These are phyloP conservation scores for Tanypteryx hageni DNA, from an alignment of 2,888 invertebrate genomes.

Conservation along the genomic window DNA sequence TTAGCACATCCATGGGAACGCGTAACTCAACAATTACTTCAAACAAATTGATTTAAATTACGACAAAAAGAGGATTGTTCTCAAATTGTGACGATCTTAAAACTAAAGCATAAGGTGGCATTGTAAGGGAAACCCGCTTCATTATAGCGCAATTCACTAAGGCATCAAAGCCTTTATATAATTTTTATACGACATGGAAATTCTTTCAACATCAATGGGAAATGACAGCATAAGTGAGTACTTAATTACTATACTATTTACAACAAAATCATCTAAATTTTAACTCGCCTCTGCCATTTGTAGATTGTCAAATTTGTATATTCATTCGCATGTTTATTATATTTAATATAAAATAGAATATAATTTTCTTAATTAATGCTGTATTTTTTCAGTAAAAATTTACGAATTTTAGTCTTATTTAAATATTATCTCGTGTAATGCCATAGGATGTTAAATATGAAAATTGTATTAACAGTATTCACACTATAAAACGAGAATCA, in stretches of 20 bases:
- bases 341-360: too few species aligned
- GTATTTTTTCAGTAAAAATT: too few species aligned
- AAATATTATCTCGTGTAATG: too few species aligned
- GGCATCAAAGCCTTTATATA: background rate
- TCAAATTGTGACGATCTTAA: constrained; percentile 38
- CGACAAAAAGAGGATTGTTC: constrained; percentile 59
- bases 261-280: background rate
- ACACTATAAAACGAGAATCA: background rate
- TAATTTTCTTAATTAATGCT: too few species aligned
- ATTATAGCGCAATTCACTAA: background rate
- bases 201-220: background rate
- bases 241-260: background rate
- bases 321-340: too few species aligned
- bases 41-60: constrained; percentile 26
- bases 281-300: too few species aligned
- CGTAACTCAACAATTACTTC: constrained; percentile 47
- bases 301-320: background rate
- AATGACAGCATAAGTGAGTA: background rate
- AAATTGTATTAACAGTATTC: too few species aligned
- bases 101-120: constrained; percentile 37
- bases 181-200: background rate
- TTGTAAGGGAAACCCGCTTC: constrained; percentile 37
- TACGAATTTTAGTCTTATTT: too few species aligned
- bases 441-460: too few species aligned
- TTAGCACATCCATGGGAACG: constrained; percentile 1